Conservation (phyloP, 2,113 vertebrate genomes). For the Corvus cornix region DNA sequence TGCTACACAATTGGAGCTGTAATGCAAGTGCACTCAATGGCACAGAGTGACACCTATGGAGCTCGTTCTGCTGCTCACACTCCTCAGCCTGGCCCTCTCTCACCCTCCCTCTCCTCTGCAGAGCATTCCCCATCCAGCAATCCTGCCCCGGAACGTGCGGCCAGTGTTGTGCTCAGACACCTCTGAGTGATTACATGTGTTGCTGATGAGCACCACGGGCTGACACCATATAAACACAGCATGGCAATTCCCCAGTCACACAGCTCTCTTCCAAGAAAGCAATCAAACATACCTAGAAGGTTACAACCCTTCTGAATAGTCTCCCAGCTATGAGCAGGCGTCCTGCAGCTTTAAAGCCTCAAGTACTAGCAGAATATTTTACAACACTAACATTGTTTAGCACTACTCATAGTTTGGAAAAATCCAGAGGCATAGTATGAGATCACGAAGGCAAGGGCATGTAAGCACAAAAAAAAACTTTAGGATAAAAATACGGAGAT, state of each 20-base stretch:
- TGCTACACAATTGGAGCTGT: fast-evolving
- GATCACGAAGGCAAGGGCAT: not conserved
- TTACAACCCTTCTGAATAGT: not conserved
- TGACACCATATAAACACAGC: not conserved
- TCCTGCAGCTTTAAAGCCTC: not conserved
- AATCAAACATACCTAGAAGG: not conserved
- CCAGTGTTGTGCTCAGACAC: not conserved
- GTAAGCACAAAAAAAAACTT: not conserved
- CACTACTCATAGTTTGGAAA: not conserved
- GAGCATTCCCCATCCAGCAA: not conserved
- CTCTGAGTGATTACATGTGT: not conserved
- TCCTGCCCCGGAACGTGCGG: fast-evolving
- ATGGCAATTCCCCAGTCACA: not conserved
- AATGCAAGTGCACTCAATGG: not conserved
- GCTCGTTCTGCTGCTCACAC: not conserved
- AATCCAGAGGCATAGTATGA: not conserved
- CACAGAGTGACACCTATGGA: not conserved
- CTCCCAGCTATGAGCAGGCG: not conserved
- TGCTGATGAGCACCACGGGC: not conserved
- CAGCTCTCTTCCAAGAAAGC: not conserved
- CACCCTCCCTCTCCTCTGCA: not conserved
- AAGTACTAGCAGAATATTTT: not conserved
- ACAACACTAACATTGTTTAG: not conserved
- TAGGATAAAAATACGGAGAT: not conserved
- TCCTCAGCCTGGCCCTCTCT: not conserved